Evolutionary conservation across 2,113 vertebrate species (phyloP), one percentile per base, ranked within the genome.

Genomic region (Campylomormyrus numenius): DNA sequence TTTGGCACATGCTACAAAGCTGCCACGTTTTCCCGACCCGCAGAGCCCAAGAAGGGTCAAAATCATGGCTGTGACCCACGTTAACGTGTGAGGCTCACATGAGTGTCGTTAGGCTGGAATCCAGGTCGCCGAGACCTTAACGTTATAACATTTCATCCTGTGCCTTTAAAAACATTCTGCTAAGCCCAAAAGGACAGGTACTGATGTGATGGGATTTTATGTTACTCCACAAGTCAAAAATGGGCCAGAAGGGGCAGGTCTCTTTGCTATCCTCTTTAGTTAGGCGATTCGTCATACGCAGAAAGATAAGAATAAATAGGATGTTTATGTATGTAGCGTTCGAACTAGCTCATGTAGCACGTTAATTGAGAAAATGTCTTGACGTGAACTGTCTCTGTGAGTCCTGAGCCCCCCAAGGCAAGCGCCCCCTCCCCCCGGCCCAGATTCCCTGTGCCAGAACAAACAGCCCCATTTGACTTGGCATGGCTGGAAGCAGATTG

Each of bases 381-480:
- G 74, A 80, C 35, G 42, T 42, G 39, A 85, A 53, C 3, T 89
- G 46, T 83, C 35, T 85, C 35, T 89, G 42, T 49, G 27, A 74
- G 27, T n/a, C 45, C 62, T 74, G 42, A 39, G 39, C 62, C 17
- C 46, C 50, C 42, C 27, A 48, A 46, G 58, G 86, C 86, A 88
- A 48, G 13, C 39, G 88, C 89, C 90, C 88, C 27, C 89, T 87
- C 90, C 87, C 88, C 58, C 88, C 48, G 4, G 11, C n/a, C 13
- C 39, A 35, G 6, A 31, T 35, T 24, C 58, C 21, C 62, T 27
- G 17, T 17, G 92, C 94, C 95, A 95, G 96, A 93, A 94, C 90
- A 94, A 95, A 94, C 94, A 94, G 94, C 93, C 91, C 90, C 91
- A 91, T 93, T 91, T 93, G 93, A 94, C 93, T 94, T 89, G 91